These are phyloP conservation scores for Dryococelus australis DNA, from an alignment of 2,888 invertebrate genomes.

Conservation along the genomic window DNA sequence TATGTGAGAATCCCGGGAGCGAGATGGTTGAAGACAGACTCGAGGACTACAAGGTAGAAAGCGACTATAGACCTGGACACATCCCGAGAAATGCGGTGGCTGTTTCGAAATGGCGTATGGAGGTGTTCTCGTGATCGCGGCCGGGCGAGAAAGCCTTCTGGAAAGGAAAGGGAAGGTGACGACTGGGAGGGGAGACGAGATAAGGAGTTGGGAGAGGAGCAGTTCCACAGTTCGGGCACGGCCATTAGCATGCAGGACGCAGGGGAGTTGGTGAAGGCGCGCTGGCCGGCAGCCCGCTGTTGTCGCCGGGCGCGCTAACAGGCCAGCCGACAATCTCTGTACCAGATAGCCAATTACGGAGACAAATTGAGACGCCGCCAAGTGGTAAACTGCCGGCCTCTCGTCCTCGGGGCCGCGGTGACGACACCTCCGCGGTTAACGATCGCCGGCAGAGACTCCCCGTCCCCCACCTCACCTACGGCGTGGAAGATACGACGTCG, in stretches of 20 bases:
- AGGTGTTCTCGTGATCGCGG: no score
- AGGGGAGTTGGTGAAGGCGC: not conserved
- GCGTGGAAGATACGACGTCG: no score
- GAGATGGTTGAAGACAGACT: no score
- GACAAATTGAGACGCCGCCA: conserved; percentile 16
- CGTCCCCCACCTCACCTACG: no score
- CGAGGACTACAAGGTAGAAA: no score
- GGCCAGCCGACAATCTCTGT: not conserved
- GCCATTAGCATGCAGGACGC: not conserved
- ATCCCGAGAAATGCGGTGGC: no score
- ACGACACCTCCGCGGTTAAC: not conserved
- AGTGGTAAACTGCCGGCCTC: not conserved
- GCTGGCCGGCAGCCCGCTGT: not conserved
- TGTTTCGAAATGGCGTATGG: no score
- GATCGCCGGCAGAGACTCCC: not conserved
- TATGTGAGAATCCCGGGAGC: no score
- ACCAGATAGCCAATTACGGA: conserved; percentile 16
- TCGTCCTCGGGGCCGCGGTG: not conserved
- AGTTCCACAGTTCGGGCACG: not conserved
- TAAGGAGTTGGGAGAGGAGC: not conserved
- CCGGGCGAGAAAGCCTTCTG: no score
- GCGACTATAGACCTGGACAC: no score
- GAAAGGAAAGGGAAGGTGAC: not conserved
- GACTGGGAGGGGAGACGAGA: not conserved
- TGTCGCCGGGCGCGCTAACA: not conserved